Base-by-base conservation (phyloP, 2,888 invertebrate species). In the Gastracanthus pulcherrimus region DNA sequence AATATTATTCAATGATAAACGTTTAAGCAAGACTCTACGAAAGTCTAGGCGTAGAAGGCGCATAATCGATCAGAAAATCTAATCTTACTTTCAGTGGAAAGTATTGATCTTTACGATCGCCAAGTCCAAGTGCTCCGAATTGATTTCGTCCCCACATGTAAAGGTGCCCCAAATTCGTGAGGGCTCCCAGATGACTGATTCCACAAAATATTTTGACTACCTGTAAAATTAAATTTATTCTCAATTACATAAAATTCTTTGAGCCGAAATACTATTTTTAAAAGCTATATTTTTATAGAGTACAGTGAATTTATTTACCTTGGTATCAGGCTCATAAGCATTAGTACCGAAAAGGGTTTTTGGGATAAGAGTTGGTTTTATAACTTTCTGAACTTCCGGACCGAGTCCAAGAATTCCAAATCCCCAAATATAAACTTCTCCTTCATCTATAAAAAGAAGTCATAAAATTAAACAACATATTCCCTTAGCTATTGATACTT, bases 141-240 rank as follows among this genome's bases (percentile, higher is more conserved):
- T 95, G 94, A 91, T 99, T 98, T 87, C 95, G 93, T 0, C 99
- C 99, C 99, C 99, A 99, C 91, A 95, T 96, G 87, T 95, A 99
- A 7, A 99, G 92, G 91, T 98, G 96, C 0, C 98, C 97, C 26
- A 92, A 93, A 84, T 95, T 95, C 23, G 97, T 98, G 0, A 98
- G 91, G 0, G 98, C 98, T 19, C 95, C 96, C 90, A 97, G 93
- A 89, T 96, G 95, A 85, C 94, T 95, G 74, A 97, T 93, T 0
- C 98, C 97, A 89, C 95, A 95, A 29, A 92, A 93, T 29, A 97
- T 94, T 85, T 94, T 92, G 58, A 93, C 92, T n/a, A 90, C 87
- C 90, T 89, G 62, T 26, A 69, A 74, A n/a, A 51, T 70, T 45
- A 41, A 13, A 26, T 45, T 7, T 38, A 69, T 34, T 13, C 6